Conservation (phyloP, 2,888 invertebrate genomes). For the Phaonia tiefii region DNA sequence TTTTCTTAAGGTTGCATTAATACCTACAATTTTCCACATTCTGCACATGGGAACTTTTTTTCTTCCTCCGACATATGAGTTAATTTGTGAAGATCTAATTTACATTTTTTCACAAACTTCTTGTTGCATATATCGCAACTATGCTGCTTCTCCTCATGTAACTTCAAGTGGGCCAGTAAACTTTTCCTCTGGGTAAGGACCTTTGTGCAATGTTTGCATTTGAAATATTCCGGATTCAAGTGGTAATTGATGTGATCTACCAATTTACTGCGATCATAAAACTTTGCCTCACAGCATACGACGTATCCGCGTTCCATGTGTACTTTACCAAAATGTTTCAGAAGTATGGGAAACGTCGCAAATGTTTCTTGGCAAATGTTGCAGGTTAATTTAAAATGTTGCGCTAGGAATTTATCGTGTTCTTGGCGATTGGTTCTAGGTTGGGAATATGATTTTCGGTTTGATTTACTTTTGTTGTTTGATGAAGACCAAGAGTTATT, state of each 20-base stretch:
- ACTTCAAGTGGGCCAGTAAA: slow-evolving; percentile 74
- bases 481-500: neutral
- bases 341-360: slow-evolving; percentile 54
- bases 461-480: neutral
- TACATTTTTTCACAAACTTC: slow-evolving; percentile 72
- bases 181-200: slow-evolving; percentile 75
- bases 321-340: slow-evolving; percentile 55
- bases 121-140: slow-evolving; percentile 77
- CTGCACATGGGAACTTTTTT: slow-evolving; percentile 73
- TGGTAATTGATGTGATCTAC: slow-evolving; percentile 78
- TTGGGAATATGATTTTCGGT: neutral
- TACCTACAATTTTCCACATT: slow-evolving; percentile 52
- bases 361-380: slow-evolving; percentile 44
- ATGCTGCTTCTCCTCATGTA: slow-evolving; percentile 74
- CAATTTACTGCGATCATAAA: slow-evolving; percentile 75
- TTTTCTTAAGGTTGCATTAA: neutral
- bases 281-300: slow-evolving; percentile 77
- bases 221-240: slow-evolving; percentile 77
- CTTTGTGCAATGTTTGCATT: slow-evolving; percentile 74
- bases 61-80: slow-evolving; percentile 77
- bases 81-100: slow-evolving; percentile 75
- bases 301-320: slow-evolving; percentile 75
- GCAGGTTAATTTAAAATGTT: slow-evolving; percentile 54
- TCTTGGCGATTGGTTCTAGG: slow-evolving; percentile 60
- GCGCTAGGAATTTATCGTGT: slow-evolving; percentile 52